Conservation (phyloP, 2,113 vertebrate species). For the Percopsis transmontana region DNA sequence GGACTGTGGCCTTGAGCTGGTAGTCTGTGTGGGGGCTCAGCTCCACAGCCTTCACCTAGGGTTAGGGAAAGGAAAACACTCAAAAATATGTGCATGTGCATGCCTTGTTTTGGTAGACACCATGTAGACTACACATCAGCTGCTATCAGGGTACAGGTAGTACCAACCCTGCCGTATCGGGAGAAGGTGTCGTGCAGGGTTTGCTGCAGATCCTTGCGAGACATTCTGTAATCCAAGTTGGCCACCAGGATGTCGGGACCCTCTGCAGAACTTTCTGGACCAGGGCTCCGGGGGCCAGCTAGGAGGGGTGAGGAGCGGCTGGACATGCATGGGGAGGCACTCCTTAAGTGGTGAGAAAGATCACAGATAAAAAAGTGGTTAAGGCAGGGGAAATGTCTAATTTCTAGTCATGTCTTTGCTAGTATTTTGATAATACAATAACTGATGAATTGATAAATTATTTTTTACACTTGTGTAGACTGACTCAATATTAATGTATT, state of each 20-base stretch:
- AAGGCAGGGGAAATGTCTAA: neutral
- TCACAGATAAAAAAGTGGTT: neutral
- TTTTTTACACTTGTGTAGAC: too few relatives aligned
- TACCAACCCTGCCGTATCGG: conserved; percentile 87
- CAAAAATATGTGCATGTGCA: neutral
- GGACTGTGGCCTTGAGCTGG: conserved; percentile 89
- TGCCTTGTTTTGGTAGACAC: too few relatives aligned
- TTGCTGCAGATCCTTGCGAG: conserved; percentile 93
- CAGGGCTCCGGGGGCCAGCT: conserved; percentile 64
- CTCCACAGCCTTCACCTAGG: conserved; percentile 79
- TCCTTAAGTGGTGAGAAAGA: conserved; percentile 69
- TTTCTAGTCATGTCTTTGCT: neutral
- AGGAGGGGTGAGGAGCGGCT: conserved; percentile 87
- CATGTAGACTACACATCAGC: too few relatives aligned
- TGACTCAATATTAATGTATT: too few relatives aligned
- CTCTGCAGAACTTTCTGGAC: conserved; percentile 71
- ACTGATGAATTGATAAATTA: too few relatives aligned
- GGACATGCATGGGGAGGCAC: conserved; percentile 86
- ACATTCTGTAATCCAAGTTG: conserved; percentile 94
- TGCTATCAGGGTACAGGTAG: neutral
- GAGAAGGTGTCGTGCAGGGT: conserved; percentile 86
- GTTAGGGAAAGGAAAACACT: neutral
- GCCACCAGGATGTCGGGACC: conserved; percentile 90
- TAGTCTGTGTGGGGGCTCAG: conserved; percentile 97
- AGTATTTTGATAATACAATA: too few relatives aligned